Evolutionary conservation across 2,888 invertebrate genomes (phyloP).

Genomic region (Cremastinae sp.): DNA sequence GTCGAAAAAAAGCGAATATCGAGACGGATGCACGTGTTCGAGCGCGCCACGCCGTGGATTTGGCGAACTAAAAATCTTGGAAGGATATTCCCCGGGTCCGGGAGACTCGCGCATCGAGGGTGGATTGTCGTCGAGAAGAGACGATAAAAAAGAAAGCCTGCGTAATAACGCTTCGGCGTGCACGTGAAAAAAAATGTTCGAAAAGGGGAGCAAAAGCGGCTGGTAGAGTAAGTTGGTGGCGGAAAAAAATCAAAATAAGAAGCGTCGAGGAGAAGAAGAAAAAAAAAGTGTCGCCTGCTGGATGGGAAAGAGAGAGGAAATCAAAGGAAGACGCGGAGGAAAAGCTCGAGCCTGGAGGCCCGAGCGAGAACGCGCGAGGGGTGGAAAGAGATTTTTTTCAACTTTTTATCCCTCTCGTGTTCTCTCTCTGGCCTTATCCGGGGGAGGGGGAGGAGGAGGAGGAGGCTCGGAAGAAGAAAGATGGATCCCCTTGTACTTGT

Average conservation of each 20-base stretch:
- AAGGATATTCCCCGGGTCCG: not conserved
- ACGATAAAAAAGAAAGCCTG: not conserved
- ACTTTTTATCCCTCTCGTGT: conserved; percentile 26
- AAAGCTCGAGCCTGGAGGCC: conserved; percentile 36
- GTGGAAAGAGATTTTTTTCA: conserved; percentile 32
- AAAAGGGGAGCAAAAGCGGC: too few species aligned
- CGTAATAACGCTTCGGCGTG: not conserved
- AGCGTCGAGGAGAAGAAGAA: conserved; percentile 37
- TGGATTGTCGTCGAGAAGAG: conserved; percentile 1
- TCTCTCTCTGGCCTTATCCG: conserved; percentile 35
- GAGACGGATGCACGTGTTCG: not conserved
- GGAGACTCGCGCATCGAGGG: conserved; percentile 25
- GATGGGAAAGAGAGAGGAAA: conserved; percentile 6
- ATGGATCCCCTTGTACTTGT: conserved; percentile 15
- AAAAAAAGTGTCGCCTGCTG: conserved; percentile 54
- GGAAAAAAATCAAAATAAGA: conserved; percentile 20
- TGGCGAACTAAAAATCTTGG: conserved; percentile 10
- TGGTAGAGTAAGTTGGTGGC: conserved; percentile 14
- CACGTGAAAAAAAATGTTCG: conserved; percentile 24
- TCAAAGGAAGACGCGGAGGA: conserved; percentile 31
- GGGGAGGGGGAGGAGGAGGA: conserved; percentile 44
- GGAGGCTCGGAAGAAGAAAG: conserved; percentile 51
- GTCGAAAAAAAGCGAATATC: too few species aligned
- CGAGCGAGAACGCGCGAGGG: conserved; percentile 54
- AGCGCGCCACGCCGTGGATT: not conserved